Evolutionary conservation across 2,797 vertebrate genomes (phyloP).

Genomic region (Lepus oiostolus): DNA sequence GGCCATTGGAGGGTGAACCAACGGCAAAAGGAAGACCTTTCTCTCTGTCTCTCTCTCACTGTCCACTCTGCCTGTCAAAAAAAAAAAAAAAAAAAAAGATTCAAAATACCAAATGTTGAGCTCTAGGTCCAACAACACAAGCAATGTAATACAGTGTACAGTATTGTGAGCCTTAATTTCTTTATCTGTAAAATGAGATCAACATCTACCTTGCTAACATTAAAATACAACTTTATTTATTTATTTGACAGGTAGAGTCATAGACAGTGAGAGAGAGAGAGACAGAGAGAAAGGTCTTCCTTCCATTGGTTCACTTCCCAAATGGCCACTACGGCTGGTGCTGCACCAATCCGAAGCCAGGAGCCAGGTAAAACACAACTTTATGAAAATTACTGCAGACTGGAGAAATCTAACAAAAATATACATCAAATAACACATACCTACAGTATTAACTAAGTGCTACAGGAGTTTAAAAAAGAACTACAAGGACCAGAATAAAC

Average conservation of each 20-base stretch:
- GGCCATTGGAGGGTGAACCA: too few species aligned
- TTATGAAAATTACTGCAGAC: not conserved
- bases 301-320: too few species aligned
- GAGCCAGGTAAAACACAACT: not conserved
- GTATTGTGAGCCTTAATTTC: not conserved
- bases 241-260: too few species aligned
- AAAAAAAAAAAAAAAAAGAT: too few species aligned
- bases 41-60: too few species aligned
- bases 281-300: too few species aligned
- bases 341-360: too few species aligned
- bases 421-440: not conserved
- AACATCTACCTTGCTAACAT: not conserved
- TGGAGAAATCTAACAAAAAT: not conserved
- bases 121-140: not conserved
- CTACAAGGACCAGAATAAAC: not conserved
- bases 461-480: not conserved
- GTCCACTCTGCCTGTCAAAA: too few species aligned
- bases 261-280: too few species aligned
- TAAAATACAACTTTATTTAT: not conserved
- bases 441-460: not conserved
- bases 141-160: not conserved
- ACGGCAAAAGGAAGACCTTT: too few species aligned
- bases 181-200: slow-evolving; percentile 20
- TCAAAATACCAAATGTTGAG: not conserved
- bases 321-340: too few species aligned